Evolutionary conservation across 1,140 invertebrate genomes (phyloP), one percentile per base, ranked within the genome.

Genomic region (Eubasilissa regina): DNA sequence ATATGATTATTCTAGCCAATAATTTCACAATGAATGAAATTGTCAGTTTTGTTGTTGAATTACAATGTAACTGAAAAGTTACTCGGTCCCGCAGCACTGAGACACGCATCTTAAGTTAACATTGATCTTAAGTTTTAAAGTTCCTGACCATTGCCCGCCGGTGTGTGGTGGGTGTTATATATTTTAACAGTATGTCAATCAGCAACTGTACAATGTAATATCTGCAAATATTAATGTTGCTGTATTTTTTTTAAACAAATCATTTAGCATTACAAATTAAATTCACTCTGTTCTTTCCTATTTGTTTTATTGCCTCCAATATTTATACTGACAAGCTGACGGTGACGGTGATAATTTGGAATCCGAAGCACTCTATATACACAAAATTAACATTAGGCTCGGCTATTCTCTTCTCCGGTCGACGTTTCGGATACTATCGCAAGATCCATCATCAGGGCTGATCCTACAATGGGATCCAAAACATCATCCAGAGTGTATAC

Each of bases 221-320:
- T 73, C 77, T 21, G 44, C 47, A 62, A 78, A 62, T 15, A 45
- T 64, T n/a, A 76, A 47, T 51, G 64, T 70, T 78, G 44, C 51
- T 56, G 13, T 55, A 68, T 68, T 68, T 68, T 77, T 72, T 70
- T 77, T 68, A 58, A n/a, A 51, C 43, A 72, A 72, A 78, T 19
- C 35, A 62, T 60, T 58, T 77, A 77, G 76, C 76, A 78, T 78
- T 78, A 70, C 55, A 48, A 77, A 77, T 62, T 60, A 78, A 78
- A 73, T 78, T 73, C 77, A 78, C 68, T 78, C 68, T 78, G 77
- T 78, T 78, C 77, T 78, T 78, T 62, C n/a, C 25, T 55, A 47
- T 58, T 13, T 70, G 11, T 77, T 77, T 77, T 56, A 68, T 77
- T 77, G 55, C 43, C 35, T 21, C 8, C 10, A 13, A 3, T 21